Conservation (phyloP, 2,797 vertebrate genomes). For the Acomys russatus region DNA sequence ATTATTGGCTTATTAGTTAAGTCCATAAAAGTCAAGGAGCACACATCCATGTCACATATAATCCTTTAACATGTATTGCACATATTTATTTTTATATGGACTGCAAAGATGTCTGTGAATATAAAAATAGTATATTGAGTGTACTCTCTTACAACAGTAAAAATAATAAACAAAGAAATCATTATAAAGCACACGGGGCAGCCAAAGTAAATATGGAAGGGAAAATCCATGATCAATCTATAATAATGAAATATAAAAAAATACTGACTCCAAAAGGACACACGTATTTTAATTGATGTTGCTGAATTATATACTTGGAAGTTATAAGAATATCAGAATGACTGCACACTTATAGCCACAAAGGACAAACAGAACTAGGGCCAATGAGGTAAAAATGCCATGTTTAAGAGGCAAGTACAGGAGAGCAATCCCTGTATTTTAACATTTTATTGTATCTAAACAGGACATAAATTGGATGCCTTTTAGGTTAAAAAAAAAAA, state of each 20-base stretch:
- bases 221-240: background rate
- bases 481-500: background rate
- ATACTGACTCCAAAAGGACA: background rate
- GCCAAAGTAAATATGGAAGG: background rate
- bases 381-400: background rate
- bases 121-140: slow-evolving; percentile 39
- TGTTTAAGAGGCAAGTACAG: background rate
- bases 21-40: background rate
- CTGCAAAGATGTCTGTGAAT: background rate
- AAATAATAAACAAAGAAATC: background rate
- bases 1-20: background rate
- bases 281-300: background rate
- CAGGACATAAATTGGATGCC: background rate
- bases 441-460: background rate
- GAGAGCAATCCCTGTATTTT: background rate
- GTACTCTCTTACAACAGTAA: slow-evolving; percentile 19
- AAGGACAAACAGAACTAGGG: background rate
- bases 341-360: background rate
- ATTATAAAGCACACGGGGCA: background rate
- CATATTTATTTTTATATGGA: slow-evolving; percentile 20
- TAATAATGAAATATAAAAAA: background rate
- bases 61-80: background rate
- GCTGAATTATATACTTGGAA: background rate
- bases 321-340: background rate
- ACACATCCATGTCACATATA: background rate